Base-by-base conservation (phyloP, 2,797 vertebrate species). In the Columba guinea region DNA sequence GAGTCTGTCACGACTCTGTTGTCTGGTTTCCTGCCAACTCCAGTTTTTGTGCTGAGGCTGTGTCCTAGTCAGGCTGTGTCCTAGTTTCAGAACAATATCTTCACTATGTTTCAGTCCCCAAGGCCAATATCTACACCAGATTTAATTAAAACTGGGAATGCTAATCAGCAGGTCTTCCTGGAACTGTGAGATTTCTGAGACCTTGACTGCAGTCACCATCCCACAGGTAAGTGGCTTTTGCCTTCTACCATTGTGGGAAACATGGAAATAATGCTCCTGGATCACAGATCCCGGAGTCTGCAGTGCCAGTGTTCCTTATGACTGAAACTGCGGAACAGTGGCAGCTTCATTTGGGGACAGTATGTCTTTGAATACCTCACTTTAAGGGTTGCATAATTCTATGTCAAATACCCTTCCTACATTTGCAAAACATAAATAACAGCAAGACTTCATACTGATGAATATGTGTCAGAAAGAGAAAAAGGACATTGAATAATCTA, bases 91-190 rank as follows among this genome's bases (percentile, higher is more conserved):
- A 94, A 83, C 67, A 95, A 7, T 81, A 63, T 79, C 89, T 86
- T 91, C 49, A 19, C 74, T 90, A 24, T 13, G 18, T 88, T 85
- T 69, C 53, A 48, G 77, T 84, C 77, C 91, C 77, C 85, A 80
- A 71, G 89, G 83, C 87, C 87, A 79, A 34, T 27, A 84, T 73
- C 89, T 89, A 62, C 70, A 88, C 62, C 49, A 91, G 77, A 87
- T 76, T 91, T 93, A 94, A 94, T 95, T 95, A 95, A 94, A 93
- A 88, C 67, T 84, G 74, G 77, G 80, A 91, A 91, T 82, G 89
- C 85, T 97, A 86, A 96, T 94, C 91, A 92, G 89, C 79, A 77
- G 74, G 46, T 95, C 83, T 84, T 93, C 28, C 26, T 89, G 53
- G 58, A 94, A 41, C 49, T 32, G 51, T 73, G 67, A 84, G 77